Evolutionary conservation across 2,113 vertebrate genomes (phyloP).

Genomic region (Ellobius talpinus): DNA sequence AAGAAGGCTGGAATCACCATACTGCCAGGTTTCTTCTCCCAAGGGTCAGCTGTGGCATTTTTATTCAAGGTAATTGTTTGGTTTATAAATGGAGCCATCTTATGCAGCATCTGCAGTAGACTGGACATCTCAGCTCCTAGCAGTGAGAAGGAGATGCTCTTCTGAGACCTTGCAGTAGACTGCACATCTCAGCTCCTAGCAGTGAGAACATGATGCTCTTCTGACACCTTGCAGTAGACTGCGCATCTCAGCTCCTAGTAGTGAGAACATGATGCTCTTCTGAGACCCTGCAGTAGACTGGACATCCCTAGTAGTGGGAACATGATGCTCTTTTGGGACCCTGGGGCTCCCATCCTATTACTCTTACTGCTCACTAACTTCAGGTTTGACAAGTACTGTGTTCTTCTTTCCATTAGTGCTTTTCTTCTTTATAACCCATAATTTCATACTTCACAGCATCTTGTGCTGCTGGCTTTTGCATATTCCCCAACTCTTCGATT

Average conservation of each 20-base stretch:
- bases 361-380: background rate
- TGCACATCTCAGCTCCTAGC: too few relatives aligned
- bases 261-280: background rate
- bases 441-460: background rate
- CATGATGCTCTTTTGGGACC: background rate
- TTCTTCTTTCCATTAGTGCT: background rate
- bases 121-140: too few relatives aligned
- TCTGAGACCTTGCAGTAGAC: too few relatives aligned
- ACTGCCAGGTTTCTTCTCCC: background rate
- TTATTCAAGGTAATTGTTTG: accelerated
- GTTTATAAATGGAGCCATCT: background rate
- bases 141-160: too few relatives aligned
- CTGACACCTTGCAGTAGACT: background rate
- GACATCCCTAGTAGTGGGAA: background rate
- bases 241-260: background rate
- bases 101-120: too few relatives aligned
- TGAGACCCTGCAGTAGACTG: background rate
- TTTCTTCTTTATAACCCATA: background rate
- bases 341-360: background rate
- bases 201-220: too few relatives aligned
- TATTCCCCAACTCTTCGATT: background rate
- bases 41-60: background rate
- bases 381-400: background rate
- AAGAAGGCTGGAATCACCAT: background rate
- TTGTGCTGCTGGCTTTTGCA: background rate